A percentile compares a stretch with the other conserved stretches of the same genome.
phyloP scores from a whole-genome alignment of 2,888 invertebrate genomes.

The Celastrina argiolus region DNA sequence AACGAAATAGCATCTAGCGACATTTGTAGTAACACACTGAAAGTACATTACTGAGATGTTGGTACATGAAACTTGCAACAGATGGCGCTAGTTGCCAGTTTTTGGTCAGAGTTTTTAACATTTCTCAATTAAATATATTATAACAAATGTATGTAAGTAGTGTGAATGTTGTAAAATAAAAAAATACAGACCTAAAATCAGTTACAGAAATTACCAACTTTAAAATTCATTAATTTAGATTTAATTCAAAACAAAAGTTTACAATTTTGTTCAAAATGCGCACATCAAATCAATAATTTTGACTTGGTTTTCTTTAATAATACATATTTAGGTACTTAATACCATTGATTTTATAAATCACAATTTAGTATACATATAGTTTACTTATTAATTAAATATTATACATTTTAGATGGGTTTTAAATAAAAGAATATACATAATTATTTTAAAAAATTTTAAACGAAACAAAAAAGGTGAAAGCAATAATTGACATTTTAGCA shows the following conservation, averaged over 20 bases:
- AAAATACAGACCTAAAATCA: neutral
- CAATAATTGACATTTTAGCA: slow-evolving; percentile 13
- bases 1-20: neutral
- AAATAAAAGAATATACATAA: neutral
- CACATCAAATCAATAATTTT: neutral
- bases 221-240: neutral
- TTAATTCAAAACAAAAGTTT: neutral
- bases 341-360: slow-evolving; percentile 23
- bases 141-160: too few relatives aligned
- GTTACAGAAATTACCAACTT: neutral
- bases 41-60: neutral
- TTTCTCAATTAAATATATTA: neutral
- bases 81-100: neutral
- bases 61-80: neutral
- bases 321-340: neutral
- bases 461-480: neutral
- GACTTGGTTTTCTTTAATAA: slow-evolving; percentile 22
- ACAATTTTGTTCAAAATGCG: neutral
- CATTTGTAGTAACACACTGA: neutral
- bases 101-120: neutral
- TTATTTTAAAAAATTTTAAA: neutral
- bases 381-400: neutral
- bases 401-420: slow-evolving; percentile 6
- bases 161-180: neutral
- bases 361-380: slow-evolving; percentile 21